Base-by-base conservation (phyloP, 1,140 invertebrate species). In the Adoxophyes honmai region DNA sequence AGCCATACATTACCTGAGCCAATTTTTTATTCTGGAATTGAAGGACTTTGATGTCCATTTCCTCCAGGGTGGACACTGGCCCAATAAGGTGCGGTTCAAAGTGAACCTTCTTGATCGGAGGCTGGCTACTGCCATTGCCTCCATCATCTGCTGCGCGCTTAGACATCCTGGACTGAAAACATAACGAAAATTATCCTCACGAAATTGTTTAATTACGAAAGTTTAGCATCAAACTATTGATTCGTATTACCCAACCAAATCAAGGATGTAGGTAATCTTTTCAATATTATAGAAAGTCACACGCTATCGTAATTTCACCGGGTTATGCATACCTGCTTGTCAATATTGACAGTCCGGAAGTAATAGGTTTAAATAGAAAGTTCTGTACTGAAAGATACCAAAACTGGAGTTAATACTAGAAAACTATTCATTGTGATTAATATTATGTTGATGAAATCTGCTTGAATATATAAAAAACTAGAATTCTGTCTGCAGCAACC, bases 1-100 rank as follows among this genome's bases (percentile, higher is more conserved):
- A 13, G 10, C 39, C 18, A 28, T 54, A 52, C 52, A 61, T 76
- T 91, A 95, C 95, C 93, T 99, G 97, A 18, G 95, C 94, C 21
- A 99, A 90, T 89, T 99, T 98, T 87, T 98, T 98, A 78, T 99
- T 99, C 90, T 99, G 98, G 83, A 98, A 99, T 72, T 97, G 95
- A 11, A 99, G 86, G 52, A 98, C 96, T 91, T 99, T 98, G 74
- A 98, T 97, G 84, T 99, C 98, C 94, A 99, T 96, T 89, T 99
- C 98, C 86, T 99, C 98, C 14, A 98, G 90, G 16, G 96, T 98
- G 35, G 96, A 98, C 59, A 98, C 96, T 33, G 97, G 94, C 21
- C 97, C 97, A 70, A 99, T 95, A 60, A 97, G 90, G 69, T 97
- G 94, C 14, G 96, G 96, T 87, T 98, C 97, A 89, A 98, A 98